A percentile compares a stretch with the other conserved stretches of the same genome.
Conservation (phyloP, 1,140 invertebrate species). For the Tribolium castaneum region DNA sequence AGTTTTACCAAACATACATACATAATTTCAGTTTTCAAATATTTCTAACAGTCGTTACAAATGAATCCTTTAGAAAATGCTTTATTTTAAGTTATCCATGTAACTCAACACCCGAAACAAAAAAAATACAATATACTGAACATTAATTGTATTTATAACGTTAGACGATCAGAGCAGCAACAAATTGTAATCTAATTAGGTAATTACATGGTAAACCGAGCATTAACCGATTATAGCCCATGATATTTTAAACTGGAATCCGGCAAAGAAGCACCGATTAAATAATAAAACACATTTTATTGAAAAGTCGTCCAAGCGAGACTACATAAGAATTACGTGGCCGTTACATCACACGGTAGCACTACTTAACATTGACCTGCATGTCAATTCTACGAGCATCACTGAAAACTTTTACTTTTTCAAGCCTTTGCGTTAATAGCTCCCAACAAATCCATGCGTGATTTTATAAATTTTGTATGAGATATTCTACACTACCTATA, state of each 20-base stretch:
- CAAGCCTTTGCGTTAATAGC: background rate
- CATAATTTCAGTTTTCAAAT: too few species aligned
- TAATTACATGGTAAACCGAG: background rate
- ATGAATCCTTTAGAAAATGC: too few species aligned
- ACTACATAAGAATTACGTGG: constrained; percentile 6
- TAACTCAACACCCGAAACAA: too few species aligned
- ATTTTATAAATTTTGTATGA: background rate
- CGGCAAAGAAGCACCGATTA: background rate
- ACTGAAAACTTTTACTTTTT: constrained; percentile 24
- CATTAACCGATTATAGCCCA: background rate
- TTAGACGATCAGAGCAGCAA: background rate
- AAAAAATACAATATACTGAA: too few species aligned
- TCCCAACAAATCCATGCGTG: background rate
- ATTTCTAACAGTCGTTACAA: too few species aligned
- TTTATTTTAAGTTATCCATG: too few species aligned
- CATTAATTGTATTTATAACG: too few species aligned
- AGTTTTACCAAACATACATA: too few species aligned
- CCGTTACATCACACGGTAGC: background rate
- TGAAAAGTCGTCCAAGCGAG: background rate
- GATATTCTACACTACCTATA: background rate
- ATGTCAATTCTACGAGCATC: constrained; percentile 4
- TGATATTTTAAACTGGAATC: background rate
- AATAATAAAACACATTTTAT: constrained; percentile 8
- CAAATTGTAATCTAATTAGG: background rate
- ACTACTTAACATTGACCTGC: constrained; percentile 15